Evolutionary conservation across 2,888 invertebrate species (phyloP), one percentile per base, ranked within the genome.

Genomic region (Gastrophysa polygoni): DNA sequence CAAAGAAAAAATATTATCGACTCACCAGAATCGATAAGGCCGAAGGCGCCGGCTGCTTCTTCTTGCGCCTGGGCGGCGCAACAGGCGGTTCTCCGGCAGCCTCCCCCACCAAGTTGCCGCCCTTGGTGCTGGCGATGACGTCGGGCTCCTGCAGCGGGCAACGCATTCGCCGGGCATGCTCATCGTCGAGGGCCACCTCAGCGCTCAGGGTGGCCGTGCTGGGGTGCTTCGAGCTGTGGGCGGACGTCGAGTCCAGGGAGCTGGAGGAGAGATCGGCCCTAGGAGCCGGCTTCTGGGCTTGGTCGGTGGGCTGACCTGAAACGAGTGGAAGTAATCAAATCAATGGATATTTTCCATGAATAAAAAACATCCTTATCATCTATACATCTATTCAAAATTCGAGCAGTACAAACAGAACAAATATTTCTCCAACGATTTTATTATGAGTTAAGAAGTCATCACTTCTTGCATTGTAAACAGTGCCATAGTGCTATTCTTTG

Each of bases 71-170:
- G 0, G 95, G 95, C 63, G 95, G 95, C 57, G 94, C 89, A 38
- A 91, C 83, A 2, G 91, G 90, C 32, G 79, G 78, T 64, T 78
- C 80, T 69, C 58, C 59, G 54, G 61, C 47, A 51, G 46, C 57
- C 55, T 64, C 69, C 55, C 63, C 60, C 78, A 77, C 83, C 82
- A 68, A 83, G 51, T 44, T 20, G 5, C 82, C 82, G 60, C 88
- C 83, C 78, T 95, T 96, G 67, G 95, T 93, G 83, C 95, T 96
- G 61, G 94, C 93, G 72, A 96, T 94, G 75, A 96, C 93, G 83
- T 96, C 96, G 1, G 96, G 96, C 81, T 95, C 95, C 77, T 89
- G 89, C 78, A 88, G 84, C 50, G 85, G 83, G 63, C 85, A 75
- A 81, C 77, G 59, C 17, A 4, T 43, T 16, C 10, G 10, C 32